Conservation (phyloP, 2,113 vertebrate species). For the Otis tarda region DNA sequence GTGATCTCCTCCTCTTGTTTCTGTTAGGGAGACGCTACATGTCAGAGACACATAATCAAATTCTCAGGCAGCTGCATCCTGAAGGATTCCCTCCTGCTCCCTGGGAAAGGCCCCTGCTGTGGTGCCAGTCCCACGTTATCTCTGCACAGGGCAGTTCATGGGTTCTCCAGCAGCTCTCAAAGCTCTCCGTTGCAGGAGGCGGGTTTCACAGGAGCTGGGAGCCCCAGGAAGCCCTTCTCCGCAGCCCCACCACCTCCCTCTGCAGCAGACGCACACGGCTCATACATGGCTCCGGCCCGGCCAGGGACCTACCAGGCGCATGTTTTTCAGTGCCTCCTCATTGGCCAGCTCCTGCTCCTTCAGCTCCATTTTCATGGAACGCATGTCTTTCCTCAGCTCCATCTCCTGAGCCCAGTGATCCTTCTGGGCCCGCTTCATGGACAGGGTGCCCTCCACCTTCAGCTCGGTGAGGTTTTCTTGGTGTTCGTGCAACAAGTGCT, state of each 20-base stretch:
- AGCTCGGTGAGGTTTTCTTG: conserved; percentile 86
- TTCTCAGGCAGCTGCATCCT: neutral
- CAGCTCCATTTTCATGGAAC: conserved; percentile 69
- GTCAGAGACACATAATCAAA: neutral
- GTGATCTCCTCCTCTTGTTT: conserved; percentile 83
- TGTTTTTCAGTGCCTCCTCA: conserved; percentile 74
- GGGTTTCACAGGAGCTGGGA: neutral
- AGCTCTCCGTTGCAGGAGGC: neutral
- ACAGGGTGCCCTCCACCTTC: conserved; percentile 71
- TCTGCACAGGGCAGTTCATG: accelerated
- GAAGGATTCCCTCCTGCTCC: neutral
- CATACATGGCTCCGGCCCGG: accelerated
- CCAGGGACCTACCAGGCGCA: conserved; percentile 76
- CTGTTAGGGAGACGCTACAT: conserved; percentile 54
- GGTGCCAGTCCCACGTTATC: neutral
- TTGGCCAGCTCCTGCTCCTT: conserved; percentile 83
- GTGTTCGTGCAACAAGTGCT: conserved; percentile 91
- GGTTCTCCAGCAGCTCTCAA: neutral
- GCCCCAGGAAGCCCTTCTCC: neutral
- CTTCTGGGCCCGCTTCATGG: conserved; percentile 75
- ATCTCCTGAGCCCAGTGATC: conserved; percentile 80
- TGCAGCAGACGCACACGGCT: neutral
- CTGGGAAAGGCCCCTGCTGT: neutral
- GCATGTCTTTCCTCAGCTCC: conserved; percentile 71
- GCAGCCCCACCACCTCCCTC: neutral